These are phyloP conservation scores for Corynorhinus townsendii DNA, from an alignment of 2,113 vertebrate species.

Conservation along the genomic window DNA sequence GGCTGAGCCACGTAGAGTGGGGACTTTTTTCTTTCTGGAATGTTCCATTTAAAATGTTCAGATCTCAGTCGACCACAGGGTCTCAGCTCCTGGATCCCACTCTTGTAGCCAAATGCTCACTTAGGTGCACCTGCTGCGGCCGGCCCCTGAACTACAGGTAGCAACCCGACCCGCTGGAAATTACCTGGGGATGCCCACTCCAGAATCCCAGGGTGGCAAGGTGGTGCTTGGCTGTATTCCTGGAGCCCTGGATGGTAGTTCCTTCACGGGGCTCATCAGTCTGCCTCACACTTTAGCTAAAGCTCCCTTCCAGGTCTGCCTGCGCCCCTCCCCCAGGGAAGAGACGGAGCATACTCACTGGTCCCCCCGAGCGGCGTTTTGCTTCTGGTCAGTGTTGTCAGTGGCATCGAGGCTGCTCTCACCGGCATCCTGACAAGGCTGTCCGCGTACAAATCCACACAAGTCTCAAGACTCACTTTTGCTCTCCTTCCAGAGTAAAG, in stretches of 20 bases:
- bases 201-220: fast-evolving
- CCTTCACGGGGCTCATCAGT: no score
- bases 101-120: not conserved
- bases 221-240: not conserved
- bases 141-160: not conserved
- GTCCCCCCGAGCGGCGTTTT: fast-evolving
- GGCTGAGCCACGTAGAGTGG: no score
- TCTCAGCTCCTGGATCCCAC: not conserved
- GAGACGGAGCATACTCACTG: fast-evolving
- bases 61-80: not conserved
- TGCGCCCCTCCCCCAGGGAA: not conserved
- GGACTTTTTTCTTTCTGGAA: no score
- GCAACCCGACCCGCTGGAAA: not conserved
- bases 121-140: not conserved
- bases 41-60: no score
- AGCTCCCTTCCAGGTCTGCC: fast-evolving
- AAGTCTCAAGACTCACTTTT: not conserved
- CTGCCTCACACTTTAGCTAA: no score
- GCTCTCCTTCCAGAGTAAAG: not conserved
- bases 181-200: no score
- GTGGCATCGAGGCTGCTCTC: fast-evolving
- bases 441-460: not conserved
- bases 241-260: fast-evolving
- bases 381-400: fast-evolving
- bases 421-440: not conserved